phyloP scores from a whole-genome alignment of 2,113 vertebrate species.

The Agapornis roseicollis region DNA sequence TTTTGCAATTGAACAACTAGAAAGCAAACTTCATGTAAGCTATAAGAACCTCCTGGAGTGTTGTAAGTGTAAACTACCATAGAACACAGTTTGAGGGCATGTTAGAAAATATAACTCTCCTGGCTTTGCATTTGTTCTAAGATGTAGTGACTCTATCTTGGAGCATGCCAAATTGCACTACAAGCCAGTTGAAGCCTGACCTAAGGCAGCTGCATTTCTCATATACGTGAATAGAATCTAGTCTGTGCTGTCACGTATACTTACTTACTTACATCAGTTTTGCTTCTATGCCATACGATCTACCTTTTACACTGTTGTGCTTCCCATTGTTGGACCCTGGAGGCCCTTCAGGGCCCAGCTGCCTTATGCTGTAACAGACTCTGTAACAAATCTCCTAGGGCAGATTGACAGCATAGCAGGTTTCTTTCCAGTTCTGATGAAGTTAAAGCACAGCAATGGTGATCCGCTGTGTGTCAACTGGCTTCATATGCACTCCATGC shows the following conservation, averaged over 20 bases:
- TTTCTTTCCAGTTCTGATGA: neutral
- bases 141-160: neutral
- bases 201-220: neutral
- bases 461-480: neutral
- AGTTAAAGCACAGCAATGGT: neutral
- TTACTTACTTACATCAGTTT: neutral
- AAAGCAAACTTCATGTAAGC: neutral
- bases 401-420: neutral
- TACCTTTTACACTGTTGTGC: neutral
- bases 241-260: neutral
- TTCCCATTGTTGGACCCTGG: neutral
- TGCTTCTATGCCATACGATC: neutral
- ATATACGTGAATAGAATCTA: neutral
- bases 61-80: neutral
- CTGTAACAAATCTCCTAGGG: neutral
- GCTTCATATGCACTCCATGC: neutral
- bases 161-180: neutral
- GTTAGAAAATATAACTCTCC: neutral
- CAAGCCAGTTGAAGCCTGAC: constrained; percentile 17
- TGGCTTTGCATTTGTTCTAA: neutral
- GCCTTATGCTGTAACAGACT: neutral
- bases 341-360: neutral
- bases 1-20: neutral
- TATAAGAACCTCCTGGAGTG: neutral
- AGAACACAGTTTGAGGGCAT: neutral